Conservation (phyloP, 2,797 vertebrate species). For the Thalassophryne amazonica region DNA sequence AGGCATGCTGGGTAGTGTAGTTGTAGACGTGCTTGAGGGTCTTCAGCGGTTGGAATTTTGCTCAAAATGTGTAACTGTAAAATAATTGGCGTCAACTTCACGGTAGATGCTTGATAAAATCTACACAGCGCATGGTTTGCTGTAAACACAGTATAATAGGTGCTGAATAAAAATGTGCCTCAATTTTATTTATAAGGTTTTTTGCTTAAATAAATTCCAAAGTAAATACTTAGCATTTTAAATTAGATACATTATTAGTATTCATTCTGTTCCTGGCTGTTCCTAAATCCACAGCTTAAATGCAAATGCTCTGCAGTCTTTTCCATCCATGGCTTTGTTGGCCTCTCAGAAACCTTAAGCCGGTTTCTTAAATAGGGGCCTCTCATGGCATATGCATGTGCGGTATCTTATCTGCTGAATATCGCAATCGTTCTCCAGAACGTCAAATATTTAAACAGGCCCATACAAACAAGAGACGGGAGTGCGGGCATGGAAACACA, state of each 20-base stretch:
- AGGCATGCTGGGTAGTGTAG: conserved; percentile 84
- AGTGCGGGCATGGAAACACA: conserved; percentile 58
- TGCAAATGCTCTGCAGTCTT: conserved; percentile 71
- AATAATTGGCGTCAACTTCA: background rate
- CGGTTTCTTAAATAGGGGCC: conserved; percentile 72
- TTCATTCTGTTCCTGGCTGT: conserved; percentile 62
- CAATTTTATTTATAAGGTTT: conserved; percentile 53
- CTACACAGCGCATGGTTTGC: conserved; percentile 5
- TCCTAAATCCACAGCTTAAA: conserved; percentile 73
- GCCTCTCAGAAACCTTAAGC: conserved; percentile 77
- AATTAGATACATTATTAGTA: conserved; percentile 76
- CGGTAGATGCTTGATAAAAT: conserved; percentile 9
- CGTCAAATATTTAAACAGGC: conserved; percentile 84
- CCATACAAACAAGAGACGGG: conserved; percentile 70
- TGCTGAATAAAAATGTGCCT: conserved; percentile 35
- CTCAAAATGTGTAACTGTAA: background rate
- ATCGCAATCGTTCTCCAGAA: conserved; percentile 78
- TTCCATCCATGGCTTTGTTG: conserved; percentile 72
- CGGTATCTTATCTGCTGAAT: conserved; percentile 76
- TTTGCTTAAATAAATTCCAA: conserved; percentile 50
- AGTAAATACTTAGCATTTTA: conserved; percentile 79
- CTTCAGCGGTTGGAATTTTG: conserved; percentile 27
- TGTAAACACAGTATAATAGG: conserved; percentile 17
- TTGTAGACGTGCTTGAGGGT: conserved; percentile 33
- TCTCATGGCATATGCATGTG: conserved; percentile 78